Base-by-base conservation (phyloP, 2,888 invertebrate genomes). In the Aphodius sticticus region DNA sequence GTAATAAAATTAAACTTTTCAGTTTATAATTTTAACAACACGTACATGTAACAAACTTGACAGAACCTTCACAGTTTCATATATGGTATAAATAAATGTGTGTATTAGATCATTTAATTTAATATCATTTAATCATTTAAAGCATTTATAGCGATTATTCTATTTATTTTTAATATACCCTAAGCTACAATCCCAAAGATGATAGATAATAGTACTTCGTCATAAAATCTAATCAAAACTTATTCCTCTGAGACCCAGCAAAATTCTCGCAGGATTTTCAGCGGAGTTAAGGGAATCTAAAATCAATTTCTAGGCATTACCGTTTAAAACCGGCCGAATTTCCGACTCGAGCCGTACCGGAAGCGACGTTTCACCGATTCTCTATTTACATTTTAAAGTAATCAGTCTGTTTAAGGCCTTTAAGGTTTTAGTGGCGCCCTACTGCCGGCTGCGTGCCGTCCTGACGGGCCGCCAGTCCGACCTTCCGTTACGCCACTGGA, bases 331-430 rank as follows among this genome's bases (percentile, higher is more conserved):
- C 53, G 53, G 12, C 53, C 53, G 12, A 53, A 53, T 53, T 53
- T 53, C 53, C 53, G 53, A 53, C 53, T 53, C 53, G 2, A 1
- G 1, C 3, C 53, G 53, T 53, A 53, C 9, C 1, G 26, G 26
- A 26, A 26, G 26, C 26, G 26, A 1, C 53, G 53, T 35, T 16
- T 26, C 72, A 6, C 14, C 14, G 72, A 26, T 72, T 72, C 26
- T 35, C 72, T 74, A 74, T 74, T 74, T 74, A 74, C 74, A 74
- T 74, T 74, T 74, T 74, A 74, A 74, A 74, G 74, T 74, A 74
- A 74, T 74, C 74, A 74, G 74, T 74, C 74, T 35, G 35, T 74
- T 74, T 74, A 74, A 37, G 37, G 74, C n/a, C 36, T 74, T 74
- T 74, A 74, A 74, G 37, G 74, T 37, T 74, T 53, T 53, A 53